Evolutionary conservation across 2,113 vertebrate species (phyloP).

Genomic region (Oostethus manadensis): DNA sequence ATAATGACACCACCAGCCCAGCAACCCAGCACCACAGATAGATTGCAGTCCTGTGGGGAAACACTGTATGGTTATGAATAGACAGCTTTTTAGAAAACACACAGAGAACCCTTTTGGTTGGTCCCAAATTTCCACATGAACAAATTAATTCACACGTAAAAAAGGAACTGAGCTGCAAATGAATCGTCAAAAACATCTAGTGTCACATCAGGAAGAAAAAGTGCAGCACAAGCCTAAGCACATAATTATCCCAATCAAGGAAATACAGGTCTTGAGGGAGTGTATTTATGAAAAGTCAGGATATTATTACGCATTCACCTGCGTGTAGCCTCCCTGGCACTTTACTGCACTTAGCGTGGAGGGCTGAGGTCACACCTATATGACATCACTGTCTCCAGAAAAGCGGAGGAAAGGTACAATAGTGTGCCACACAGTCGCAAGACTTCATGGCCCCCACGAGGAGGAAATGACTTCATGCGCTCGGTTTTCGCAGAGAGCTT

Average conservation of each 20-base stretch:
- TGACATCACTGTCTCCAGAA: constrained; percentile 72
- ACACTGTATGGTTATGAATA: background rate
- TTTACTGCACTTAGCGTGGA: constrained; percentile 57
- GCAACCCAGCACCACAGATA: too few species aligned
- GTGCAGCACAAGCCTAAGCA: constrained; percentile 33
- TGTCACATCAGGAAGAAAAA: constrained; percentile 18
- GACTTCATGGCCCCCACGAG: constrained; percentile 55
- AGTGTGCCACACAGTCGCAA: constrained; percentile 56
- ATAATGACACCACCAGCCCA: too few species aligned
- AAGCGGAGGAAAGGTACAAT: constrained; percentile 42
- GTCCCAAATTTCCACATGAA: constrained; percentile 8
- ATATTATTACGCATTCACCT: constrained; percentile 60
- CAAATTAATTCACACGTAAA: constrained; percentile 2
- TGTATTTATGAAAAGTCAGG: constrained; percentile 53
- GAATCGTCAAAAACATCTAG: constrained; percentile 15
- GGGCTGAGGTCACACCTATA: constrained; percentile 45
- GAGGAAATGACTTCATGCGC: constrained; percentile 65
- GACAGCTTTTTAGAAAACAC: background rate
- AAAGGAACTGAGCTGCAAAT: constrained; percentile 12
- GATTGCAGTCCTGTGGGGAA: too few species aligned
- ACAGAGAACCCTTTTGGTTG: constrained; percentile 3
- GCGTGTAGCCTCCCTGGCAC: constrained; percentile 56
- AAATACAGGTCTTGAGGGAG: constrained; percentile 45
- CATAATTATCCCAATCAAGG: constrained; percentile 51
- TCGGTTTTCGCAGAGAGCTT: constrained; percentile 50